phyloP scores from a whole-genome alignment of 2,888 invertebrate genomes.

The Tupiocoris notatus region DNA sequence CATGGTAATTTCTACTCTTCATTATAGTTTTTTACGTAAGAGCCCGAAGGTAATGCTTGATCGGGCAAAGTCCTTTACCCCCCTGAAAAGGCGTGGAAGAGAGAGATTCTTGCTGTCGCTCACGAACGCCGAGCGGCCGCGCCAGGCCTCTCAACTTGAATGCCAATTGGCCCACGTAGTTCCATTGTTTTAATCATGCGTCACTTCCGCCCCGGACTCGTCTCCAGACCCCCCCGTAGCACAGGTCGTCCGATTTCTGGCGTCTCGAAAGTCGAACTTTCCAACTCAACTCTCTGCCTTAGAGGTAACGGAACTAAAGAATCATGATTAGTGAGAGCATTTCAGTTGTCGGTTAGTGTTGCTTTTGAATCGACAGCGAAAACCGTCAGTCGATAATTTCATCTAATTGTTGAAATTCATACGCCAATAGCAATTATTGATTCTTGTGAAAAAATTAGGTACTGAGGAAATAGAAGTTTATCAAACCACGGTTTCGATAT shows the following conservation, averaged over 20 bases:
- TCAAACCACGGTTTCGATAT: too few species aligned
- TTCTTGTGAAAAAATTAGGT: too few species aligned
- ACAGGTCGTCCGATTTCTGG: not conserved
- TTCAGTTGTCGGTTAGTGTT: too few species aligned
- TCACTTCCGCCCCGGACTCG: conserved; percentile 43
- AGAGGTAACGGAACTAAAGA: not conserved
- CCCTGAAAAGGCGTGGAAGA: not conserved
- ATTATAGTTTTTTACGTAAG: too few species aligned
- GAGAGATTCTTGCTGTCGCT: conserved; percentile 25
- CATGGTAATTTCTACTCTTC: too few species aligned
- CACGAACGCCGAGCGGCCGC: conserved; percentile 25
- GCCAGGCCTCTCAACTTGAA: conserved; percentile 35
- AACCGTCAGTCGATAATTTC: too few species aligned
- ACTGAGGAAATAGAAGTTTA: too few species aligned
- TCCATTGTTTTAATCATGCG: conserved; percentile 46
- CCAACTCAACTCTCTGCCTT: not conserved
- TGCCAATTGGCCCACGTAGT: conserved; percentile 47
- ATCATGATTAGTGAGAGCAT: not conserved
- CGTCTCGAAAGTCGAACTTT: not conserved
- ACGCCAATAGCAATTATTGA: too few species aligned
- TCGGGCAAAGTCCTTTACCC: not conserved
- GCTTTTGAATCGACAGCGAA: too few species aligned
- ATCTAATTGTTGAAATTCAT: too few species aligned
- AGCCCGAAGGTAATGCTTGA: not conserved
- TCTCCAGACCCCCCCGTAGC: not conserved